phyloP scores from a whole-genome alignment of 2,888 invertebrate species.

The Kuschelorhynchus macadamiae region DNA sequence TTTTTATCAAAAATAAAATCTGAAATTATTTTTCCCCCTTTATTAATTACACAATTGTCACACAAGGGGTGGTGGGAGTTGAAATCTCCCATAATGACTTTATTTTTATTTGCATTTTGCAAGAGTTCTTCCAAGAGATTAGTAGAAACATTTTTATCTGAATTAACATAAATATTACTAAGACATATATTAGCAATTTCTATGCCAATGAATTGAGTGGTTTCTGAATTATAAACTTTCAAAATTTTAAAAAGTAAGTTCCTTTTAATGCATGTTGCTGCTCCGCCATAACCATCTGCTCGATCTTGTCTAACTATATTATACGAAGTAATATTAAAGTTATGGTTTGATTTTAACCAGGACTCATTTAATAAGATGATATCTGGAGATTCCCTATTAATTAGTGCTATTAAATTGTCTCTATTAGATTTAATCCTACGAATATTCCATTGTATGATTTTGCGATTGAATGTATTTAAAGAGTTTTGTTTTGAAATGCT shows the following conservation, averaged over 20 bases:
- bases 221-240: background rate
- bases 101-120: background rate
- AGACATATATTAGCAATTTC: conserved; percentile 1
- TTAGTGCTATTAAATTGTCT: conserved; percentile 8
- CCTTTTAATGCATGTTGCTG: conserved; percentile 15
- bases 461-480: background rate
- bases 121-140: background rate
- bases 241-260: conserved; percentile 3
- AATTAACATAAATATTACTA: conserved; percentile 3
- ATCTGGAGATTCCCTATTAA: conserved; percentile 9
- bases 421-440: conserved; percentile 22
- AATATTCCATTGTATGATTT: conserved; percentile 36
- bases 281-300: conserved; percentile 17
- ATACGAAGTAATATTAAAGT: conserved; percentile 18
- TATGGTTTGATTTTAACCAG: conserved; percentile 12
- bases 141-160: background rate
- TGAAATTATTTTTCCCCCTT: background rate
- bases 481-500: too few relatives aligned
- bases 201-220: conserved; percentile 3
- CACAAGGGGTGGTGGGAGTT: conserved; percentile 7
- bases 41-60: background rate
- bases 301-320: conserved; percentile 27
- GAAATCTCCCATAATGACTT: conserved; percentile 12
- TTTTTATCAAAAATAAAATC: conserved; percentile 2
- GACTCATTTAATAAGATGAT: conserved; percentile 22